Evolutionary conservation across 2,113 vertebrate species (phyloP).

Genomic region (Bungarus multicinctus): DNA sequence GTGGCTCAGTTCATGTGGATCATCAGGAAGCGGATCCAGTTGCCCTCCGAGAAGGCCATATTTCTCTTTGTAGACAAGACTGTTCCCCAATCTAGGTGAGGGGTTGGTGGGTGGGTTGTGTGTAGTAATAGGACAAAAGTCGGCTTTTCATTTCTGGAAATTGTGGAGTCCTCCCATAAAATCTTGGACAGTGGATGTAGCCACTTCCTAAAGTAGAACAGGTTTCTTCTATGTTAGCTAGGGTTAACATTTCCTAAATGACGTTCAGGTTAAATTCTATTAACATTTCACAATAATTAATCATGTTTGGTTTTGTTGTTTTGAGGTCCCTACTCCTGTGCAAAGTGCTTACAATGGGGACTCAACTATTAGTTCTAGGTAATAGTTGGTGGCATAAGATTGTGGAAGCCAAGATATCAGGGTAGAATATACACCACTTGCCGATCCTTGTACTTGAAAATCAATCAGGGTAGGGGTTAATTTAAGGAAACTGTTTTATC

Average conservation of each 20-base stretch:
- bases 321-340: neutral
- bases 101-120: neutral
- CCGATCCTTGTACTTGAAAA: neutral
- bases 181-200: neutral
- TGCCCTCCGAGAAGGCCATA: constrained; percentile 98
- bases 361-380: neutral
- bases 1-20: constrained; percentile 99
- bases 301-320: neutral
- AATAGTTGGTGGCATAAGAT: neutral
- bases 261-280: neutral
- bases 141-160: neutral
- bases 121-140: neutral
- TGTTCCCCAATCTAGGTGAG: constrained; percentile 98
- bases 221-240: neutral
- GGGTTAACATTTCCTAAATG: neutral
- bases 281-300: neutral
- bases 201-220: neutral
- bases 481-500: neutral
- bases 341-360: neutral
- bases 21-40: constrained; percentile 98
- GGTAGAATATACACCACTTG: neutral
- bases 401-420: neutral
- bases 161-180: neutral
- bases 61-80: constrained; percentile 99
- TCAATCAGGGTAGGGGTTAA: neutral